Evolutionary conservation across 1,140 invertebrate species (phyloP).

Genomic region (Drosophila neocordata): DNA sequence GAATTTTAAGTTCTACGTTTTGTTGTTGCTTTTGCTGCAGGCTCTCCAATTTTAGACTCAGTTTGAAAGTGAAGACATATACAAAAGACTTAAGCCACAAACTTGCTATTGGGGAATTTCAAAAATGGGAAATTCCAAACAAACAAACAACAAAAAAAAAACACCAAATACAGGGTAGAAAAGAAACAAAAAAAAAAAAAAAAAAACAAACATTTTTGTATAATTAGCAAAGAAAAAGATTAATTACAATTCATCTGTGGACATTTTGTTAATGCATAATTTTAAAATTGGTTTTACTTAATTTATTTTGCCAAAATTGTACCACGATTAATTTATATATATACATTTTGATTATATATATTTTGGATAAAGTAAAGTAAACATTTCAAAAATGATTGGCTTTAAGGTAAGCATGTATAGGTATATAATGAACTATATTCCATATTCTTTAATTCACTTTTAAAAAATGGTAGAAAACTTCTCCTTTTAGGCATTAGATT

Average conservation of each 20-base stretch:
- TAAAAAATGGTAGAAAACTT: no score
- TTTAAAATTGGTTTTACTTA: not conserved
- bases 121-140: constrained; percentile 8
- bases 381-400: no score
- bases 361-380: no score
- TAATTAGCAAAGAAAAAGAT: constrained; percentile 2
- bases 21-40: constrained; percentile 24
- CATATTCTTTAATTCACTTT: no score
- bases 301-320: no score
- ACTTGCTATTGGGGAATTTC: constrained; percentile 38
- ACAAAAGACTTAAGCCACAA: constrained; percentile 30
- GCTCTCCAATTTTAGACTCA: constrained; percentile 13
- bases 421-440: no score
- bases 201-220: not conserved
- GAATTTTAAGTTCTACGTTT: constrained; percentile 48
- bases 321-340: no score
- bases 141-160: not conserved
- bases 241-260: not conserved
- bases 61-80: constrained; percentile 13
- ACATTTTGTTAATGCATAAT: constrained; percentile 2
- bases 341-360: no score
- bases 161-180: not conserved
- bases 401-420: no score
- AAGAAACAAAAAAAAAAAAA: not conserved
- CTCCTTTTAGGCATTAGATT: no score